phyloP scores from a whole-genome alignment of 2,888 invertebrate genomes.

The Oscheius onirici region DNA sequence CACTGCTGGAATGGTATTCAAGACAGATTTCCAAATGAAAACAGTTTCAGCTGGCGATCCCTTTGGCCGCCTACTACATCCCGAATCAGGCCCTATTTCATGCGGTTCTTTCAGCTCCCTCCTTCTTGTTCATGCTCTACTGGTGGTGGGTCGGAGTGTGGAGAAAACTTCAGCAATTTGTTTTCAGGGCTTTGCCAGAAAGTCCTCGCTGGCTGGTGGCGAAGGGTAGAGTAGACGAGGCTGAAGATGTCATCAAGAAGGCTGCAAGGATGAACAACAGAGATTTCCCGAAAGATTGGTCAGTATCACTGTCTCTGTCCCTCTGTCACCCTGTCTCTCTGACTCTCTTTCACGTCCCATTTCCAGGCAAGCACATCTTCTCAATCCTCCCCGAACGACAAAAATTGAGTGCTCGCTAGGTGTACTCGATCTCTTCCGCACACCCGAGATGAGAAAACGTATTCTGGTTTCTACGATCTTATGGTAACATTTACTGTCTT shows the following conservation, averaged over 20 bases:
- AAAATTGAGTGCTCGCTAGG: not conserved
- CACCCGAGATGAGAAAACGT: conserved; percentile 7
- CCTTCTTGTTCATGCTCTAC: conserved; percentile 11
- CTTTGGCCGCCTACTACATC: not conserved
- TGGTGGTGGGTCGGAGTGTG: not conserved
- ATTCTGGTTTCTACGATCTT: conserved; percentile 7
- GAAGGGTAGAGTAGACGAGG: not conserved
- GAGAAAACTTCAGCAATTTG: not conserved
- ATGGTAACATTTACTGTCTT: not conserved
- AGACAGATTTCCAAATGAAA: not conserved
- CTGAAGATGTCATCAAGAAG: not conserved
- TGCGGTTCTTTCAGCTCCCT: not conserved
- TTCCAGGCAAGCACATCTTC: not conserved
- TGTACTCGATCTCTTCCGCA: not conserved
- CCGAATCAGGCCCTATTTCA: not conserved
- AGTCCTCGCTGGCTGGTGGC: conserved; percentile 16
- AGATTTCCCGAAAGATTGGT: conserved; percentile 4
- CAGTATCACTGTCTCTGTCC: not conserved
- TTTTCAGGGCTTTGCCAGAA: conserved; percentile 12
- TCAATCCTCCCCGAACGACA: not conserved
- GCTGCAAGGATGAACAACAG: not conserved
- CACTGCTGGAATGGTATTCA: not conserved
- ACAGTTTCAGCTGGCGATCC: conserved; percentile 3
- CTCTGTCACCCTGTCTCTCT: no score
- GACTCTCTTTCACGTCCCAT: no score